Evolutionary conservation across 2,888 invertebrate species (phyloP).

Genomic region (Meiosimyza decipiens): DNA sequence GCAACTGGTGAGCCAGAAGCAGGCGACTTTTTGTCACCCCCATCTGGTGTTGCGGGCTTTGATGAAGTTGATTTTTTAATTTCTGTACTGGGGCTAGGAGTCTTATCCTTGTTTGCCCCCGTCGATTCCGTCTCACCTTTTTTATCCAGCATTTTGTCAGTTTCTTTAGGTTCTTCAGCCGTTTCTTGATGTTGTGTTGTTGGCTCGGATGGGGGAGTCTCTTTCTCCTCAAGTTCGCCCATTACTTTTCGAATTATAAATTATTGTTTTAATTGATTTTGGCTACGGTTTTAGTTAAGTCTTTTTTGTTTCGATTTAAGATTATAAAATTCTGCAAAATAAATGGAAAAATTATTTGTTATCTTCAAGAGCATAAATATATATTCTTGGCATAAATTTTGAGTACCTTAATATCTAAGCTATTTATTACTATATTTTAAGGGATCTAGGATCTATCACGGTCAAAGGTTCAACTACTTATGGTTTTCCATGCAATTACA

Average conservation of each 20-base stretch:
- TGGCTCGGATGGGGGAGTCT: slow-evolving; percentile 61
- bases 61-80: slow-evolving; percentile 46
- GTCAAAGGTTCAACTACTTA: slow-evolving; percentile 52
- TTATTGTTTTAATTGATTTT: background rate
- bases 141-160: slow-evolving; percentile 66
- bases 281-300: no score
- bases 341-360: background rate
- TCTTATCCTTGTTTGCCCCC: slow-evolving; percentile 48
- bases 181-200: slow-evolving; percentile 56
- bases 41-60: slow-evolving; percentile 53
- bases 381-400: background rate
- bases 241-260: slow-evolving; percentile 44
- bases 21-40: slow-evolving; percentile 49
- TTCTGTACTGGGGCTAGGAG: slow-evolving; percentile 50
- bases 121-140: slow-evolving; percentile 50
- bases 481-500: slow-evolving; percentile 44
- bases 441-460: slow-evolving; percentile 60
- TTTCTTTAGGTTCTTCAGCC: slow-evolving; percentile 65
- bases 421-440: slow-evolving; percentile 32
- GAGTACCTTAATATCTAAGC: slow-evolving; percentile 39
- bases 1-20: slow-evolving; percentile 38
- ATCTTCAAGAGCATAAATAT: background rate
- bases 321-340: slow-evolving; percentile 6
- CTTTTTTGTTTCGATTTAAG: slow-evolving; percentile 2
- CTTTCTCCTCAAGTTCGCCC: slow-evolving; percentile 67